These are phyloP conservation scores for Atta cephalotes DNA, from an alignment of 1,140 invertebrate genomes.

Conservation along the genomic window DNA sequence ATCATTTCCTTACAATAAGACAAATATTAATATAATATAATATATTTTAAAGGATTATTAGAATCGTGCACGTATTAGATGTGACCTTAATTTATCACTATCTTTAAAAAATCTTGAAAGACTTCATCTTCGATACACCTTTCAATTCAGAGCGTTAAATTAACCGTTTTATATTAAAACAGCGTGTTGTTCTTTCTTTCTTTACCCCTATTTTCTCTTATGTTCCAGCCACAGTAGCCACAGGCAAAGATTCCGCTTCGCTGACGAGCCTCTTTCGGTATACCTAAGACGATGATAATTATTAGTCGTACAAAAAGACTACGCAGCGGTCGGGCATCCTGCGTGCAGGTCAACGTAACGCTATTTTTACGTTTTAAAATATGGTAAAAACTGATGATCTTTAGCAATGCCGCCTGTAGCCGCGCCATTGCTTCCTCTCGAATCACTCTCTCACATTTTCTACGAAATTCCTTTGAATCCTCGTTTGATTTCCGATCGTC, in stretches of 20 bases:
- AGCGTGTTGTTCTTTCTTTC: slow-evolving; percentile 9
- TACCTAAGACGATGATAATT: slow-evolving; percentile 55
- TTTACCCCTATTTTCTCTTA: slow-evolving; percentile 4
- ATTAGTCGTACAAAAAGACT: slow-evolving; percentile 36
- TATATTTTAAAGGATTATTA: background rate
- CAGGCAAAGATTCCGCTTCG: slow-evolving; percentile 49
- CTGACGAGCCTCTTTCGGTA: slow-evolving; percentile 12
- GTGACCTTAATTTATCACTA: background rate
- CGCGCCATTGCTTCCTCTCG: slow-evolving; percentile 11
- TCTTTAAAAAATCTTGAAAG: background rate
- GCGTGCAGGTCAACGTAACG: slow-evolving; percentile 55
- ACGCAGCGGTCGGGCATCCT: slow-evolving; percentile 41
- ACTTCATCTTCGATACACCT: background rate
- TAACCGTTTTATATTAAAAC: slow-evolving; percentile 22
- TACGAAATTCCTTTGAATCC: slow-evolving; percentile 12
- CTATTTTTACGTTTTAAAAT: slow-evolving; percentile 56
- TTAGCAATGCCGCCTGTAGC: slow-evolving; percentile 12
- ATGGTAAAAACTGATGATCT: slow-evolving; percentile 41
- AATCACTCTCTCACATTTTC: background rate
- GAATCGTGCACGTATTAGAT: background rate
- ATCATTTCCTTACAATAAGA: slow-evolving; percentile 10
- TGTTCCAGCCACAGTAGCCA: slow-evolving; percentile 13
- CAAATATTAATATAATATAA: background rate
- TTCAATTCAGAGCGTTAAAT: slow-evolving; percentile 10
- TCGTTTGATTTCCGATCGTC: slow-evolving; percentile 20